Evolutionary conservation across 2,797 vertebrate genomes (phyloP).

Genomic region (Oryzias sinensis): DNA sequence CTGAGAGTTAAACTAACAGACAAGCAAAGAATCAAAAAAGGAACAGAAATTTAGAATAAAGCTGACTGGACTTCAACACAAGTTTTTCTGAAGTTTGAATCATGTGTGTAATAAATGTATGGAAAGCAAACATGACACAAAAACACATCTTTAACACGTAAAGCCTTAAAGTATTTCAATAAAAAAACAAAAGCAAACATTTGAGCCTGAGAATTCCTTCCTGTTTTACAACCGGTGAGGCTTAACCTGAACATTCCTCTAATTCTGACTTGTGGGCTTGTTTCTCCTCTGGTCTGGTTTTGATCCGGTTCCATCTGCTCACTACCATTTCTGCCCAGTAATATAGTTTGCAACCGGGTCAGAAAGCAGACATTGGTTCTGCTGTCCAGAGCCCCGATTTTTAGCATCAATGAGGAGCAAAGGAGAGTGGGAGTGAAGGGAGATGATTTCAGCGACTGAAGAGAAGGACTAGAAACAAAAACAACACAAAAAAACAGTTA

Average conservation of each 20-base stretch:
- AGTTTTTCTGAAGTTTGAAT: too few relatives aligned
- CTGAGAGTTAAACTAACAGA: constrained; percentile 2
- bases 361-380: constrained; percentile 87
- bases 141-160: too few relatives aligned
- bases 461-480: constrained; percentile 79
- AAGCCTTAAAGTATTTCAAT: too few relatives aligned
- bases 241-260: constrained; percentile 9
- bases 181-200: not conserved
- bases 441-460: constrained; percentile 85
- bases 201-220: not conserved
- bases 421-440: constrained; percentile 83
- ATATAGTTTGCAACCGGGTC: constrained; percentile 74
- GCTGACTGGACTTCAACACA: too few relatives aligned
- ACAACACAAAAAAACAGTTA: not conserved
- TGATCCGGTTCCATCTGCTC: not conserved
- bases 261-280: not conserved
- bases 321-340: constrained; percentile 28
- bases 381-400: constrained; percentile 78
- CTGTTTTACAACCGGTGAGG: not conserved
- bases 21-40: constrained; percentile 4
- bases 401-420: constrained; percentile 94
- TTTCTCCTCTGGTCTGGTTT: not conserved
- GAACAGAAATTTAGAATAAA: not conserved
- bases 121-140: too few relatives aligned
- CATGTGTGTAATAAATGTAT: too few relatives aligned